Base-by-base conservation (phyloP, 2,888 invertebrate species). In the Nomada ruficornis region DNA sequence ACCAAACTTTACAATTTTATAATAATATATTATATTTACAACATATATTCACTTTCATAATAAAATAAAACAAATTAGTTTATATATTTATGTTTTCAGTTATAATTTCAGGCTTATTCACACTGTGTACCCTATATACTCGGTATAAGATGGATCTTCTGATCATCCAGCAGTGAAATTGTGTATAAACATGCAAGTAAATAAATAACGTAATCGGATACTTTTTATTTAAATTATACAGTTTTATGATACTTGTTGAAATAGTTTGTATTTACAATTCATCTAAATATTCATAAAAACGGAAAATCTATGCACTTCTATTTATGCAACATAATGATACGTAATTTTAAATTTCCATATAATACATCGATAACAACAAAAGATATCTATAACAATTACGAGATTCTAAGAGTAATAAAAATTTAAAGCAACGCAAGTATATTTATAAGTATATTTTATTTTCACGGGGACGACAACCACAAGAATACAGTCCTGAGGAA, bases 371-470 rank as follows among this genome's bases (percentile, higher is more conserved):
- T 23, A 4, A 7, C 13, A 44, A 44, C 36, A 44, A 44, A 64
- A 26, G 23, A 10, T 10, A 26, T 47, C 2, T 47, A 13, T 13
- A 15, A 36, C 18, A 20, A 26, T 65, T 44, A 50, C 26, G 13
- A 65, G 13, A 59, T 65, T 26, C 0, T 18, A 57, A 77, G 18
- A 50, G 4, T 23, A 52, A 55, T 64, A 63, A 50, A 29, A 65
- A 59, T 59, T 74, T 26, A 11, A 59, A 65, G 54, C 68, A 50
- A 77, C 69, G 52, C 42, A 79, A 79, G 29, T 62, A 36, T 64
- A 60, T 63, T 70, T 60, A 55, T 71, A 64, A 77, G 59, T 74
- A 62, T 82, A 72, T 72, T 83, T 83, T 83, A 83, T 82, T 82
- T 79, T 52, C 70, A 75, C 54, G 63, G 47, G 26, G 69, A 69